Evolutionary conservation across 2,888 invertebrate genomes (phyloP).

Genomic region (Lissonota sp.): DNA sequence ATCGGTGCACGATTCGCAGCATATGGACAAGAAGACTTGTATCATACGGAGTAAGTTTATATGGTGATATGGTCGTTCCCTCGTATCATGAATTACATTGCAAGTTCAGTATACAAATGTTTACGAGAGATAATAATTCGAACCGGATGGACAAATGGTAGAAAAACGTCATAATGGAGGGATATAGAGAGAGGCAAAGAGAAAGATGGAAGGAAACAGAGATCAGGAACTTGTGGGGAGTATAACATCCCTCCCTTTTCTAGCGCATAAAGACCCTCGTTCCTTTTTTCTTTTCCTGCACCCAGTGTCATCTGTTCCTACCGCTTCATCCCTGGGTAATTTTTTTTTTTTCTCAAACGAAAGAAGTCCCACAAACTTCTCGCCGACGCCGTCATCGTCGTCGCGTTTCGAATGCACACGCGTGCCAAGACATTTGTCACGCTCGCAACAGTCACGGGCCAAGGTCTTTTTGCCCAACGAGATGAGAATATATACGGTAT

Average conservation of each 20-base stretch:
- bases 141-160: constrained; percentile 8
- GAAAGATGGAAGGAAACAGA: background rate
- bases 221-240: constrained; percentile 1
- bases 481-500: background rate
- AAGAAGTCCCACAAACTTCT: background rate
- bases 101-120: background rate
- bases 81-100: constrained; percentile 1
- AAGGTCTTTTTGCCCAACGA: constrained; percentile 2
- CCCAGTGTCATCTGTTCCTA: background rate
- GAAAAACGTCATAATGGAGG: background rate
- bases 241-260: background rate
- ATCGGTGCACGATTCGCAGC: background rate
- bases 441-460: constrained; percentile 2
- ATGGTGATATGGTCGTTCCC: background rate
- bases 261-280: background rate
- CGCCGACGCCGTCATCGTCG: background rate
- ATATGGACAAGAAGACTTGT: background rate
- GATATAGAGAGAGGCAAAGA: too few relatives aligned
- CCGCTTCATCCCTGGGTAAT: too few relatives aligned
- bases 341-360: background rate
- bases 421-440: constrained; percentile 23
- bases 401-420: background rate
- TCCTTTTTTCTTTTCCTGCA: background rate
- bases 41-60: background rate
- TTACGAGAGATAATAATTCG: constrained; percentile 1